Evolutionary conservation across 1,140 invertebrate species (phyloP), one percentile per base, ranked within the genome.

Genomic region (Asobara japonica): DNA sequence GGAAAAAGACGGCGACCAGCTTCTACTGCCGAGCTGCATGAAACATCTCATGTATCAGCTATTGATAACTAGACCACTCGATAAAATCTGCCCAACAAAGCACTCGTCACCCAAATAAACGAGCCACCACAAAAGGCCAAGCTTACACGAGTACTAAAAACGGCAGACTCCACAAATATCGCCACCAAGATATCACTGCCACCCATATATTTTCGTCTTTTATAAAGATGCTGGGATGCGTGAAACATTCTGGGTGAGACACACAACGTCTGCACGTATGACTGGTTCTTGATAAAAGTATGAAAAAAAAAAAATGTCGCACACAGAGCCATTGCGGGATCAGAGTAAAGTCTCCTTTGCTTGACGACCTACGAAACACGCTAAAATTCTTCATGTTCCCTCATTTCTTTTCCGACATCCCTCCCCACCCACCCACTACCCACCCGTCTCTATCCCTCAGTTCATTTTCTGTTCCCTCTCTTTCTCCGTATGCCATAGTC

Each of bases 241-340:
- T 25, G 22, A 56, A 56, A 56, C 20, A 25, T 56, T 18, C 10
- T 6, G 51, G 22, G 22, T 56, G 51, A 56, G 51, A 56, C 20
- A 56, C 51, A 27, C 51, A 3, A 10, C n/a, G 51, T 25, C 20
- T 22, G 3, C 51, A 7, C 51, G 51, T 56, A 22, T 56, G 51
- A 56, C 51, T 56, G 51, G 18, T 56, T 56, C 51, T 56, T 56
- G 51, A 56, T 56, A 25, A 56, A 56, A 27, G 51, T 45, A 45
- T 11, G 11, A 33, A 33, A 33, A 45, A 13, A 41, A 41, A 45
- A 45, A 45, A 45, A 45, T 25, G 25, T 25, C 7, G 2, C 22
- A 20, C 51, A 56, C 51, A 56, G 3, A 25, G 7, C 22, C 22
- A 56, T 56, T 10, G 18, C 22, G 18, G 25, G 18, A 56, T 56